Evolutionary conservation across 2,113 vertebrate species (phyloP).

Genomic region (Aplodontia rufa): DNA sequence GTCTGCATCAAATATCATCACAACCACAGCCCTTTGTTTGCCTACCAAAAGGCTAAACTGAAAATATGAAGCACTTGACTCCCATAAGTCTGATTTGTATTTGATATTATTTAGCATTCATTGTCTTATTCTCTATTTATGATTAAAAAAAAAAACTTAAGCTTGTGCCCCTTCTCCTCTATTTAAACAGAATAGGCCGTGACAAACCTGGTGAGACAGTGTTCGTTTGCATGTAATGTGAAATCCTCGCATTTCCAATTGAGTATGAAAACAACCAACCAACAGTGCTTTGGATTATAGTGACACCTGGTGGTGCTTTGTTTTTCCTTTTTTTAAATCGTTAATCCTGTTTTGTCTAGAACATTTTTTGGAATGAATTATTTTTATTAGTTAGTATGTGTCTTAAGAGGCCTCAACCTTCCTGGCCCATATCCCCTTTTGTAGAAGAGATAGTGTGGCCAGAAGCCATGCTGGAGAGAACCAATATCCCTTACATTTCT

Average conservation of each 20-base stretch:
- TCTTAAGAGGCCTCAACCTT: neutral
- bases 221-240: neutral
- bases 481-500: neutral
- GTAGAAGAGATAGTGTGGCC: neutral
- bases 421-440: neutral
- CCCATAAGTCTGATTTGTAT: neutral
- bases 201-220: neutral
- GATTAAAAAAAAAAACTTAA: neutral
- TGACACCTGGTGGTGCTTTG: slow-evolving; percentile 83
- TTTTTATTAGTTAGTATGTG: neutral
- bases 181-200: neutral
- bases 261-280: neutral
- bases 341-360: neutral
- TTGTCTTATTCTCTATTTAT: neutral
- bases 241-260: neutral
- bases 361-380: neutral
- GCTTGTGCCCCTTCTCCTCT: neutral
- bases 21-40: neutral
- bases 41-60: neutral
- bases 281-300: slow-evolving; percentile 60
- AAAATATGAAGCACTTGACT: neutral
- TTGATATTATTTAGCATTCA: neutral
- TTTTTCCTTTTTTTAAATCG: neutral
- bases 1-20: neutral
- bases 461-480: neutral